Evolutionary conservation across 1,140 invertebrate genomes (phyloP).

Genomic region (Chionoecetes opilio): DNA sequence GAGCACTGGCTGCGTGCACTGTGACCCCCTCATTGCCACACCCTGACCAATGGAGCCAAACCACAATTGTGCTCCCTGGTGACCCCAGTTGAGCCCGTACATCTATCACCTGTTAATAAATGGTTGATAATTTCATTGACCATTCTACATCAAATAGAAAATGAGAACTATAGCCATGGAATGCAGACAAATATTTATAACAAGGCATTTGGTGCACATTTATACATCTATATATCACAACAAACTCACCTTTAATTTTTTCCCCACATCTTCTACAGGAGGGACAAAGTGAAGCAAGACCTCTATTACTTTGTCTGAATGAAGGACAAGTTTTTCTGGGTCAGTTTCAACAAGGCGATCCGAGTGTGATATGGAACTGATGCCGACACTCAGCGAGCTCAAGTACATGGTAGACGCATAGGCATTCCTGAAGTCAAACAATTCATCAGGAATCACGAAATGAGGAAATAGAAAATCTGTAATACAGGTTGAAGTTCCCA

Average conservation of each 20-base stretch:
- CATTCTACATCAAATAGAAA: not conserved
- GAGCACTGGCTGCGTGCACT: conserved; percentile 59
- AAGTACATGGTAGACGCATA: conserved; percentile 37
- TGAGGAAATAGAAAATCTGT: not conserved
- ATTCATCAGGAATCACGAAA: not conserved
- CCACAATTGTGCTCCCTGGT: conserved; percentile 52
- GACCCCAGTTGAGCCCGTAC: conserved; percentile 57
- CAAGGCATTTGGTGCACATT: too few species aligned
- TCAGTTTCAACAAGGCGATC: conserved; percentile 62
- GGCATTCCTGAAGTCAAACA: conserved; percentile 59
- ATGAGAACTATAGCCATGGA: too few species aligned
- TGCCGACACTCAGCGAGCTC: conserved; percentile 58
- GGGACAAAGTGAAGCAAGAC: conserved; percentile 53
- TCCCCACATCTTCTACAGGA: conserved; percentile 68
- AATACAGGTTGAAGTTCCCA: too few species aligned
- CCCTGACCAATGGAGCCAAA: conserved; percentile 68
- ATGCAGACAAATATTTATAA: too few species aligned
- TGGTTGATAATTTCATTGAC: not conserved
- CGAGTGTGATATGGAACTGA: conserved; percentile 45
- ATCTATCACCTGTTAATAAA: conserved; percentile 53
- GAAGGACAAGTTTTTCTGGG: conserved; percentile 62
- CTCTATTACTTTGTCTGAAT: conserved; percentile 51
- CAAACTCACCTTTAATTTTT: conserved; percentile 66
- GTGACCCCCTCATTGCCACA: conserved; percentile 83
- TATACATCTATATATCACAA: too few species aligned